phyloP scores from a whole-genome alignment of 2,797 vertebrate species.

The Channa striata region DNA sequence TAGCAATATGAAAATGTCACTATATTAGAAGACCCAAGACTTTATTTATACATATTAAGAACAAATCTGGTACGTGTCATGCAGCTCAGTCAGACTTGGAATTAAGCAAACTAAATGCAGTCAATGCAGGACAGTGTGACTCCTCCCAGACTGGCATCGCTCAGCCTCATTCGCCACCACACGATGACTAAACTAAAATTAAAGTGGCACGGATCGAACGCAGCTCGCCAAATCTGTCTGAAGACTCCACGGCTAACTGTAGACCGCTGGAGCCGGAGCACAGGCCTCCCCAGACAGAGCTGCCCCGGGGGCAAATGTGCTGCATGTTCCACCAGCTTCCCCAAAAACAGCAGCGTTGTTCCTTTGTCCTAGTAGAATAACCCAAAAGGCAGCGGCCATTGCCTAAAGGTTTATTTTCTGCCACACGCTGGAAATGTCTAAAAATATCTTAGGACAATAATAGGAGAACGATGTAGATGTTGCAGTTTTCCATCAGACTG shows the following conservation, averaged over 20 bases:
- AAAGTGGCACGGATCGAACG: constrained; percentile 69
- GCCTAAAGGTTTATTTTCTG: constrained; percentile 12
- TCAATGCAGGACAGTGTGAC: constrained; percentile 7
- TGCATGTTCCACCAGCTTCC: constrained; percentile 64
- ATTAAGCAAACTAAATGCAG: constrained; percentile 13
- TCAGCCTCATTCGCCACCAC: constrained; percentile 45
- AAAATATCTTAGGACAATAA: constrained; percentile 16
- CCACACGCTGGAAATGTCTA: constrained; percentile 19
- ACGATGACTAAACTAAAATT: constrained; percentile 67
- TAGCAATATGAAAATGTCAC: too few relatives aligned
- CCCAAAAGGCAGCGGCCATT: constrained; percentile 49
- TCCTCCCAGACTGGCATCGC: constrained; percentile 53
- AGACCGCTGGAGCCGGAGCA: constrained; percentile 75
- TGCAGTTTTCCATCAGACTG: background rate
- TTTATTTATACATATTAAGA: background rate
- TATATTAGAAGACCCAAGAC: background rate
- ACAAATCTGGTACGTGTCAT: background rate
- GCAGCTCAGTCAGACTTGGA: background rate
- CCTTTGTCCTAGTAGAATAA: constrained; percentile 49
- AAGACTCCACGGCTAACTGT: constrained; percentile 55
- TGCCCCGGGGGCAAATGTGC: constrained; percentile 57
- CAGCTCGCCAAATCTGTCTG: constrained; percentile 68
- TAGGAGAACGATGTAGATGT: background rate
- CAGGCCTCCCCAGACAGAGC: constrained; percentile 65
- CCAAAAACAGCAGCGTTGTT: constrained; percentile 64